Base-by-base conservation (phyloP, 1,140 invertebrate species). In the Apis cerana region DNA sequence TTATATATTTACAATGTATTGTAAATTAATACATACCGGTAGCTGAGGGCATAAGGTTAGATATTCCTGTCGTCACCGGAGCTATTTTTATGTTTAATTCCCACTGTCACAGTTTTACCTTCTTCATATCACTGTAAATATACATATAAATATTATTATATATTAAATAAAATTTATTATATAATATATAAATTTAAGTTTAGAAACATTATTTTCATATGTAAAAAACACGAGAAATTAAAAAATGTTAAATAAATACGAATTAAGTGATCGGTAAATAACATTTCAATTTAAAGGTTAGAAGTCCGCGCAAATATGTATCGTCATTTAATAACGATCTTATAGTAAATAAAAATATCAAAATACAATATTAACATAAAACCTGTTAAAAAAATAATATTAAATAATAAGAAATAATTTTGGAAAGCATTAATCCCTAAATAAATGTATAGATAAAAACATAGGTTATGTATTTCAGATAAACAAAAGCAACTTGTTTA, bases 91-190 rank as follows among this genome's bases (percentile, higher is more conserved):
- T 82, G 67, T 79, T 68, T 59, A 54, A 86, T 81, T 80, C 61
- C 80, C 69, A 76, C 81, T 59, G 87, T 90, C 83, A 90, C 84
- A 83, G 84, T 43, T 80, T 86, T 87, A 80, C 87, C 74, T 77
- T 83, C 88, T 90, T 90, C 89, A 90, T 90, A 90, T 88, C 89
- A 90, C 89, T 90, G 74, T 64, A 85, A 84, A 83, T 64, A 72
- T 59, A 23, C 1, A 67, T 21, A 78, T 48, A 75, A 64, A 74
- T 59, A 19, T 70, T 75, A 75, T 68, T 23, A 59, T 23, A 12
- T 50, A 4, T 65, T n/a, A 33, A 64, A 68, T 3, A 59, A 70
- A 5, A 52, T 17, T 21, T 27, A 64, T 33, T 17, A 15, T 17
- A 23, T 43, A 9, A 54, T 33, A 48, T 27, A 5, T 33, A 67